Conservation (phyloP, 2,888 invertebrate genomes). For the Didymodactylos carnosus region DNA sequence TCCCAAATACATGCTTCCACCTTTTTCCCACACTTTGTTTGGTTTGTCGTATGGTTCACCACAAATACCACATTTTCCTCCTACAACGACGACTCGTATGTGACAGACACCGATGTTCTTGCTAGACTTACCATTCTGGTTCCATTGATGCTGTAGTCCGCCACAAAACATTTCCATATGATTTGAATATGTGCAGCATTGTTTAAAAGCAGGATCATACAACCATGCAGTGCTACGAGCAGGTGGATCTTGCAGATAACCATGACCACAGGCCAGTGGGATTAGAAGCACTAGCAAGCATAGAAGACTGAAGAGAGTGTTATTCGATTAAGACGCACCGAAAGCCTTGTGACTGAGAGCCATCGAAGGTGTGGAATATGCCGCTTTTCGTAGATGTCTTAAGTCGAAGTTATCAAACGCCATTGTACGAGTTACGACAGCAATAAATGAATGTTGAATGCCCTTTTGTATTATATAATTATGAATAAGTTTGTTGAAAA, state of each 20-base stretch:
- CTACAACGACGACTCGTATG: background rate
- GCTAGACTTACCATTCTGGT: background rate
- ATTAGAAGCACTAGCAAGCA: background rate
- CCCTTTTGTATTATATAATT: too few relatives aligned
- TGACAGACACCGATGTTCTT: background rate
- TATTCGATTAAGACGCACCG: too few relatives aligned
- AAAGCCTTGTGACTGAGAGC: too few relatives aligned
- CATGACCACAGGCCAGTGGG: conserved; percentile 12
- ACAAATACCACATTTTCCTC: conserved; percentile 14
- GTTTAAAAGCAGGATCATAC: background rate
- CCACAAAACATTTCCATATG: conserved; percentile 15
- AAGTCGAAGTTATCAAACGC: too few relatives aligned
- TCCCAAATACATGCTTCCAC: conserved; percentile 3
- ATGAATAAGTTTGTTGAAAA: too few relatives aligned
- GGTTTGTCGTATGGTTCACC: conserved; percentile 11
- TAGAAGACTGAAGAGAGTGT: too few relatives aligned
- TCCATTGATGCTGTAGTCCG: conserved; percentile 6
- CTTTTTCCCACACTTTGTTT: conserved; percentile 8
- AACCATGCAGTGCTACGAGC: conserved; percentile 14
- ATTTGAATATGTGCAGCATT: conserved; percentile 2
- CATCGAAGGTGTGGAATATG: too few relatives aligned
- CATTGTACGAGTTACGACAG: too few relatives aligned
- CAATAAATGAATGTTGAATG: too few relatives aligned
- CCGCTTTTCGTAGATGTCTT: too few relatives aligned
- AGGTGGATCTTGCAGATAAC: conserved; percentile 9